Evolutionary conservation across 2,888 invertebrate genomes (phyloP), one percentile per base, ranked within the genome.

Genomic region (Agonopterix arenella): DNA sequence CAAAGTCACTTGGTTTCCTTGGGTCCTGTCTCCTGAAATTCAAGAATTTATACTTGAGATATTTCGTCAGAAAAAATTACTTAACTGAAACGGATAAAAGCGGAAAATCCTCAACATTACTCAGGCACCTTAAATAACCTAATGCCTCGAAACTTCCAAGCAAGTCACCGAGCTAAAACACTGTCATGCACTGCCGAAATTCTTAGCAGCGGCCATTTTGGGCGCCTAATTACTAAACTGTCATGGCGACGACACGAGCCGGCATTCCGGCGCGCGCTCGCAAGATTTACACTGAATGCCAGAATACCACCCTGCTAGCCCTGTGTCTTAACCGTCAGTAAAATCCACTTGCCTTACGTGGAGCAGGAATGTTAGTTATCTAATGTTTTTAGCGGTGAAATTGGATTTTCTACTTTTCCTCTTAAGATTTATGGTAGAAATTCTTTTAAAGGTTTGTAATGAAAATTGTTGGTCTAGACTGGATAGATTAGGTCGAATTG

Each of bases 211-310:
- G 62, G 66, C 74, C 69, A 70, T 75, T 73, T 73, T 73, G 71
- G 50, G 56, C 56, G 61, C 68, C 71, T 76, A 75, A 76, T 74
- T 74, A 72, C 70, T 59, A 68, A 73, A 61, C 71, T 73, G 77
- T 76, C 75, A 73, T 71, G 76, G 68, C 71, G 65, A 50, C 64
- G 62, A 60, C 60, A 53, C 63, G 64, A 64, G 58, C 67, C 64
- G 64, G 69, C 74, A 76, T 74, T 73, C 75, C 64, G 49, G 52
- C 55, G 61, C 51, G 54, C 60, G 62, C 64, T 64, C 62, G 54
- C 67, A 62, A 68, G 68, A 73, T 73, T 73, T 73, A 74, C 71
- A 61, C 67, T 57, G 59, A 59, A 71, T 68, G 64, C 68, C 68
- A 66, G 71, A 69, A 71, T 70, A 62, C 72, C 51, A 40, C 48